These are phyloP conservation scores for Regulus satrapa DNA, from an alignment of 2,113 vertebrate species.

Conservation along the genomic window DNA sequence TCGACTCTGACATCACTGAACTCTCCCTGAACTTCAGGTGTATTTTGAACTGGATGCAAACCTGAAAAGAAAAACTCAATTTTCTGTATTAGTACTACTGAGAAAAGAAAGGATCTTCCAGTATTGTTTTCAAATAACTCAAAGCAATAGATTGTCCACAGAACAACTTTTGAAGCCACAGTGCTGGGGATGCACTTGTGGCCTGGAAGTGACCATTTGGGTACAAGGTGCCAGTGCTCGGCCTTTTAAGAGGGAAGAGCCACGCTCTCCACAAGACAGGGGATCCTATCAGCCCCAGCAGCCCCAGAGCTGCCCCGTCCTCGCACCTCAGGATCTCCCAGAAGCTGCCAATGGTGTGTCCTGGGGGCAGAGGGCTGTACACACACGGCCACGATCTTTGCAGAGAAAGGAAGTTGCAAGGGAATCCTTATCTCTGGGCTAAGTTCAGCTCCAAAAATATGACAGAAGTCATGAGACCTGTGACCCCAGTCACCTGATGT, in stretches of 20 bases:
- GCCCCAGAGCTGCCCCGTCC: accelerated
- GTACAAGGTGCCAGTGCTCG: too few relatives aligned
- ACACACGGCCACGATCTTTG: not conserved
- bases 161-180: not conserved
- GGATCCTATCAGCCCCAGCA: not conserved
- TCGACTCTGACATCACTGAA: accelerated
- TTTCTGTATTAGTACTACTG: not conserved
- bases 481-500: not conserved
- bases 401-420: not conserved
- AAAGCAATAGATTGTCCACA: not conserved
- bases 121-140: not conserved
- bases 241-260: not conserved
- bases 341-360: not conserved
- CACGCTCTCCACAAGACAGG: not conserved
- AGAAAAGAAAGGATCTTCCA: not conserved
- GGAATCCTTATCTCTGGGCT: not conserved
- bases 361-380: accelerated
- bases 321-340: accelerated
- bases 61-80: not conserved
- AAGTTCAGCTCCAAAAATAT: constrained; percentile 19
- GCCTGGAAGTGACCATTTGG: not conserved
- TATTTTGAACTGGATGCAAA: not conserved
- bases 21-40: accelerated
- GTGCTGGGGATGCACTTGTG: accelerated
- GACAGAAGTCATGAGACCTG: not conserved